Percentiles rank a stretch among this genome's conserved stretches.
phyloP scores from a whole-genome alignment of 37 sponge, comb jelly and placozoan species.

The Bolinopsis microptera region DNA sequence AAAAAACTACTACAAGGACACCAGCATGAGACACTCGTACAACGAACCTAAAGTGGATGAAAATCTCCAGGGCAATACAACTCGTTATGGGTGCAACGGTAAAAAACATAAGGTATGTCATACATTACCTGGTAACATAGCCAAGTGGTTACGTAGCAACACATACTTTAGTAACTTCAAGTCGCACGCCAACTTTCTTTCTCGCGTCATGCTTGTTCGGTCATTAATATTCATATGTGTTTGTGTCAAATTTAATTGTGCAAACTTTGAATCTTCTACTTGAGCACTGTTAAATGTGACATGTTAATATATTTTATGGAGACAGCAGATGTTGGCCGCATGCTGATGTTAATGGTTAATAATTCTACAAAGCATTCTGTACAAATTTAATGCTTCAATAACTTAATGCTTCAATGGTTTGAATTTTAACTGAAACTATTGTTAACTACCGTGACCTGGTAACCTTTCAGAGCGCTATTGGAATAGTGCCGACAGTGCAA shows the following conservation, averaged over 20 bases:
- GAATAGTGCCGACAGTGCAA: constrained; percentile 54
- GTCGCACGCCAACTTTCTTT: neutral
- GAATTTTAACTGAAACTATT: no score
- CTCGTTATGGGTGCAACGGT: constrained; percentile 30
- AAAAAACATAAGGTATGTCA: constrained; percentile 2
- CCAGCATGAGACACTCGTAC: constrained; percentile 59
- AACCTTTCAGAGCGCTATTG: constrained; percentile 44
- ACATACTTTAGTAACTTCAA: neutral
- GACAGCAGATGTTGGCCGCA: no score
- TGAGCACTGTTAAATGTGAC: no score
- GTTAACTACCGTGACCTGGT: no score
- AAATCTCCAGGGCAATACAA: constrained; percentile 43
- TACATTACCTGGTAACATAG: neutral
- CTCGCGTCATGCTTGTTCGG: neutral
- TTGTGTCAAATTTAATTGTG: neutral
- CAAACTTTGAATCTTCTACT: neutral
- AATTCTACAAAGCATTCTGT: no score
- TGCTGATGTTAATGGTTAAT: no score
- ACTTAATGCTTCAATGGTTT: no score
- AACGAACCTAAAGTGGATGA: neutral
- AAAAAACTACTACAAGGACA: constrained; percentile 27
- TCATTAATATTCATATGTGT: neutral
- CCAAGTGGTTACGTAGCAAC: neutral
- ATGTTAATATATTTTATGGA: no score
- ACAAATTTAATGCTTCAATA: no score